These are phyloP conservation scores for Labia minor DNA, from an alignment of 2,888 invertebrate species.

Conservation along the genomic window DNA sequence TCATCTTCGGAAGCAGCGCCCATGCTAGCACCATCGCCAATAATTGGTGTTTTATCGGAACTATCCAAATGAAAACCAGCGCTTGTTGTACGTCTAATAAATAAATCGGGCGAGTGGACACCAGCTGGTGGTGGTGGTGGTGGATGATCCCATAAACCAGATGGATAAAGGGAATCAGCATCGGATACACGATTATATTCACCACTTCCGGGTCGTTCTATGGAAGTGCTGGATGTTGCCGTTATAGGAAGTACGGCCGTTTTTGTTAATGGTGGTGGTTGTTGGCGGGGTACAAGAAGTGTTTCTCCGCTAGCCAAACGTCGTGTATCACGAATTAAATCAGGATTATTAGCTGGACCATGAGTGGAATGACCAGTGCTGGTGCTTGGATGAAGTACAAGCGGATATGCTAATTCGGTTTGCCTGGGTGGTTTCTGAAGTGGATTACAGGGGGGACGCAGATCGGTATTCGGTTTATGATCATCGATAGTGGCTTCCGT, in stretches of 20 bases:
- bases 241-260: slow-evolving; percentile 15
- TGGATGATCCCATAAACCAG: slow-evolving; percentile 59
- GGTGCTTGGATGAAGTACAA: neutral
- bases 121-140: slow-evolving; percentile 32
- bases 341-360: slow-evolving; percentile 55
- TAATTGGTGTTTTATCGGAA: slow-evolving; percentile 65
- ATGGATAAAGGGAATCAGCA: slow-evolving; percentile 45
- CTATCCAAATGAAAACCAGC: slow-evolving; percentile 47
- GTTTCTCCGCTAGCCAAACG: slow-evolving; percentile 45
- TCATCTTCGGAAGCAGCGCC: slow-evolving; percentile 37
- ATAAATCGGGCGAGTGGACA: slow-evolving; percentile 22
- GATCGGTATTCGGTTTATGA: neutral
- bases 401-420: slow-evolving; percentile 51
- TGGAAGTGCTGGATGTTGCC: slow-evolving; percentile 15
- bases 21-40: slow-evolving; percentile 36
- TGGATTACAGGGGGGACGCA: slow-evolving; percentile 43
- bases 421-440: slow-evolving; percentile 60
- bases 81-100: slow-evolving; percentile 45
- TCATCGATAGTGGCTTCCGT: slow-evolving; percentile 34
- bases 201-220: slow-evolving; percentile 52
- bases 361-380: slow-evolving; percentile 43
- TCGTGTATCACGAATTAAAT: slow-evolving; percentile 73
- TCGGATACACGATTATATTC: slow-evolving; percentile 60
- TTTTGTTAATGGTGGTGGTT: neutral
- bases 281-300: slow-evolving; percentile 25